Evolutionary conservation across 2,888 invertebrate genomes (phyloP).

Genomic region (Tortrix viridana): DNA sequence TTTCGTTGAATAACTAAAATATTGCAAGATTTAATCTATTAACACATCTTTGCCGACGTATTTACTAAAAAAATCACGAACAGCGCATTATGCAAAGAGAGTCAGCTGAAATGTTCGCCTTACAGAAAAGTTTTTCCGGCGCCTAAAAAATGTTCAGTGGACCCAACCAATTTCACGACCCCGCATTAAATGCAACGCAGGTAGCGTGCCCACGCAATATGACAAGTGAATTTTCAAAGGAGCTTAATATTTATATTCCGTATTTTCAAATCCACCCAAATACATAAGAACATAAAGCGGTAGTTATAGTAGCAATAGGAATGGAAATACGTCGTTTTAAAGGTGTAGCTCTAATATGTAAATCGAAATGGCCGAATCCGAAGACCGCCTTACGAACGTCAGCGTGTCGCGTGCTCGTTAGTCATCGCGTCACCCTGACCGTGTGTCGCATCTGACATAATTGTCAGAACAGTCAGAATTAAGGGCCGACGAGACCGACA

Average conservation of each 20-base stretch:
- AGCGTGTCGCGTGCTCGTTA: constrained; percentile 25
- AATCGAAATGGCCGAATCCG: constrained; percentile 26
- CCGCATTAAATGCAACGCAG: constrained; percentile 33
- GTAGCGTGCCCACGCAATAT: constrained; percentile 28
- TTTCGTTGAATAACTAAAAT: too few relatives aligned
- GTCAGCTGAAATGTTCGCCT: background rate
- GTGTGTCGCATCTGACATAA: constrained; percentile 22
- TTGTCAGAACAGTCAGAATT: constrained; percentile 50
- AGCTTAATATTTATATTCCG: background rate
- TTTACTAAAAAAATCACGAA: background rate
- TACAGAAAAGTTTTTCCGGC: background rate
- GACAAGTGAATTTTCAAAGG: background rate
- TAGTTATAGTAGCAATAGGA: background rate
- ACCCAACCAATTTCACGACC: constrained; percentile 26
- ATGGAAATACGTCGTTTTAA: background rate
- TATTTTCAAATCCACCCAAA: background rate
- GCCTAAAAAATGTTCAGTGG: constrained; percentile 16
- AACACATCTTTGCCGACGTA: background rate
- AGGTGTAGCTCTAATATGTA: constrained; percentile 14
- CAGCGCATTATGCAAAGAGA: background rate
- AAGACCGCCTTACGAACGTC: constrained; percentile 18
- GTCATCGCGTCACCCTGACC: constrained; percentile 26
- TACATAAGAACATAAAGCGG: background rate
- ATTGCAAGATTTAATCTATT: too few relatives aligned
- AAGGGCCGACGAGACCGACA: constrained; percentile 66